Conservation (phyloP, 1,140 invertebrate species). For the Microplitis demolitor region DNA sequence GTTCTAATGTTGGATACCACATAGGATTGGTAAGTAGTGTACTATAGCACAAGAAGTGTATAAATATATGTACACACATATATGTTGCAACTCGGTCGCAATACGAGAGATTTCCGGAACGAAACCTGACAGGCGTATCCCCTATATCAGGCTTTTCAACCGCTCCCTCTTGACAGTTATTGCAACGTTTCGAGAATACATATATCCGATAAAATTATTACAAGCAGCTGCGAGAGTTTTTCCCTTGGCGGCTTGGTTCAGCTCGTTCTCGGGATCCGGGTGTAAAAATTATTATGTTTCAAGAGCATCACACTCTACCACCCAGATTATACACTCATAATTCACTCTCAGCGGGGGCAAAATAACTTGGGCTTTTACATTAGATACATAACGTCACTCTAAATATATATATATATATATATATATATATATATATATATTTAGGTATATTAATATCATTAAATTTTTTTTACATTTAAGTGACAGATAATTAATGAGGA, state of each 20-base stretch:
- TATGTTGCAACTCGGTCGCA: not conserved
- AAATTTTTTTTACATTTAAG: slow-evolving; percentile 41
- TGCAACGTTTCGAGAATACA: slow-evolving; percentile 43
- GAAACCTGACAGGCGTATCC: slow-evolving; percentile 40
- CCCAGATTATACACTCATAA: not conserved
- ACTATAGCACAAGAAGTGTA: not conserved
- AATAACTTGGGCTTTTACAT: not conserved
- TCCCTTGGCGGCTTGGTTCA: not conserved
- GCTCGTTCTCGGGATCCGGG: slow-evolving; percentile 1
- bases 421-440: not conserved
- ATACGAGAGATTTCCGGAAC: slow-evolving; percentile 40
- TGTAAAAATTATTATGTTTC: slow-evolving; percentile 28
- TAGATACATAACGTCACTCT: too few species aligned
- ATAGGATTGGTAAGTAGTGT: not conserved
- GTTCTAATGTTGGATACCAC: slow-evolving; percentile 4
- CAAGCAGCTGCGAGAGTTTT: slow-evolving; percentile 46
- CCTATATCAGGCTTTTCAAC: slow-evolving; percentile 47
- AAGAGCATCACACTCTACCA: slow-evolving; percentile 11
- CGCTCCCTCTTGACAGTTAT: slow-evolving; percentile 49
- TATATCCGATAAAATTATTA: slow-evolving; percentile 53
- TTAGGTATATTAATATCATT: not conserved
- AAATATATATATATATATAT: too few species aligned
- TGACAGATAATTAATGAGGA: slow-evolving; percentile 56
- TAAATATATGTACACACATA: not conserved
- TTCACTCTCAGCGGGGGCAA: slow-evolving; percentile 11